Base-by-base conservation (phyloP, 2,888 invertebrate species). In the Trilocha varians region DNA sequence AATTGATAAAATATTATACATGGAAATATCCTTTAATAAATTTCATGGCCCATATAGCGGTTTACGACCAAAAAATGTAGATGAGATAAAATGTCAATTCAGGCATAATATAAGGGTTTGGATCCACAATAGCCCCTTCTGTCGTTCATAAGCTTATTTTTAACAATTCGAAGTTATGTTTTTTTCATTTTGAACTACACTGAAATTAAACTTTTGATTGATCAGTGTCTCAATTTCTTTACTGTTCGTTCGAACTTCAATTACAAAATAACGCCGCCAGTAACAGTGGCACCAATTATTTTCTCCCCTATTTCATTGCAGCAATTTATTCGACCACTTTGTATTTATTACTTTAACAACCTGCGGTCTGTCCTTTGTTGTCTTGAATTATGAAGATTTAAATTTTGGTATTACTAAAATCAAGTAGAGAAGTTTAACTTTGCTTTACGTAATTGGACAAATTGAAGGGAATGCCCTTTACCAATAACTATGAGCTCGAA, bases 1-100 rank as follows among this genome's bases (percentile, higher is more conserved):
- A 82, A 82, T 79, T 77, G 70, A 77, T 80, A 77, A 84, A 78
- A 76, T 82, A 84, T 78, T 73, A 70, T 65, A 60, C 63, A 67
- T 64, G 57, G 61, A 66, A 67, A 64, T 64, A 63, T 70, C 65
- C 65, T 76, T 68, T 76, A 72, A 77, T 75, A 77, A 72, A 78
- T 80, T 82, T 76, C 74, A 83, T 65, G 75, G 74, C 55, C 62
- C 75, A 72, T 77, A 56, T 67, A 68, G 50, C 64, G 52, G 62
- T 62, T 67, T 72, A 77, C 76, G 59, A 72, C 65, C 48, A 66
- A 78, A 79, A 78, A 82, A 82, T 82, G 74, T 64, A 78, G 68
- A 83, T 82, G 71, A 75, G 70, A 59, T 59, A 73, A 72, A 77
- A 78, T 73, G 73, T 73, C 76, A 74, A 77, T 73, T 65, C 73